Evolutionary conservation across 2,797 vertebrate species (phyloP), one percentile per base, ranked within the genome.

Genomic region (Erithacus rubecula): DNA sequence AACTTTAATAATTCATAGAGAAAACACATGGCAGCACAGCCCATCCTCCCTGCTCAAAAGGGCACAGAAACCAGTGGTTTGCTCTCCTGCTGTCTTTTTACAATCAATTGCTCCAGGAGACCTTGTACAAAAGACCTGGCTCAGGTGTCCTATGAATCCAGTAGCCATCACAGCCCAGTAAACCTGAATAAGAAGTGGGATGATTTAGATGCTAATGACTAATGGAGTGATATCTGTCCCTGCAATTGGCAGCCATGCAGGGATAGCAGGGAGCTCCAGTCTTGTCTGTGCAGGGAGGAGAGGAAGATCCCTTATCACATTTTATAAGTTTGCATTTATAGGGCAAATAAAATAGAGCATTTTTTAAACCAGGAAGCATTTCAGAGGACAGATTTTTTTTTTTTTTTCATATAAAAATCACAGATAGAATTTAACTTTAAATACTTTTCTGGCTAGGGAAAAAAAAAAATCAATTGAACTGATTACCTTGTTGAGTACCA

Each of bases 191-290:
- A 92, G 95, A 86, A 94, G 94, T 67, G 94, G 93, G 82, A 96
- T 94, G 92, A 97, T 95, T 95, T 95, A 95, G 95, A 95, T 95
- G 84, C 96, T 96, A 96, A 96, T 96, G 95, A 95, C 95, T 96
- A 93, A 94, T 82, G 88, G 94, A 95, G 94, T 90, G 94, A 90
- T 94, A 93, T 91, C 95, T 96, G 87, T 64, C 83, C 55, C 76
- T 58, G 87, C 92, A 83, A 94, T 75, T 86, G 90, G 88, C 92
- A 94, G 86, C 90, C 84, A 22, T 29, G 87, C 84, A 90, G 89
- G 90, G 81, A 89, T 15, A 71, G 93, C 91, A 72, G 76, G 3
- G 47, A 91, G 91, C 93, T 91, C 23, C 95, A 17, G 83, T 60
- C 96, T 90, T 82, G 89, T 72, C 94, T 82, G 94, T 43, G 92